Percentiles rank a stretch among this genome's conserved stretches.
Conservation (phyloP, 1,140 invertebrate genomes). For the Lepidurus arcticus region DNA sequence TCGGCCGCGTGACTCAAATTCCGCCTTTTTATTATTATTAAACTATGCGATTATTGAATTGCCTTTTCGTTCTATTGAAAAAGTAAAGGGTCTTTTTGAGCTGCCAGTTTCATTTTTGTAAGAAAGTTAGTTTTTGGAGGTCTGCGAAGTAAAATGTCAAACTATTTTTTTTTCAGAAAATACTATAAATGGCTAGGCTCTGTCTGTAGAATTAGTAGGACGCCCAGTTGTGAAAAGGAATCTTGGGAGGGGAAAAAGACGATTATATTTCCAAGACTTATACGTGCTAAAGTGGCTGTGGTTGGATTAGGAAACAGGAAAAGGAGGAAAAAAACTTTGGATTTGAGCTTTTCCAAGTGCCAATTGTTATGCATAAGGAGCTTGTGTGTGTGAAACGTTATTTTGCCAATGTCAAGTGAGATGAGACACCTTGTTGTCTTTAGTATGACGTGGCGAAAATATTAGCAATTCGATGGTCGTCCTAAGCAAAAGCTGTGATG, state of each 20-base stretch:
- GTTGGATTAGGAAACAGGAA: background rate
- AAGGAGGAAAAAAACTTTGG: background rate
- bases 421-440: background rate
- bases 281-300: conserved; percentile 21
- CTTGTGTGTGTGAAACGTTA: conserved; percentile 14
- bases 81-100: too few relatives aligned
- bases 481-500: background rate
- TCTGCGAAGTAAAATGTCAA: too few relatives aligned
- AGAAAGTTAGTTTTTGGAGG: too few relatives aligned
- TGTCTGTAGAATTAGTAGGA: too few relatives aligned
- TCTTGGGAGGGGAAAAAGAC: background rate
- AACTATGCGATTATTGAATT: too few relatives aligned
- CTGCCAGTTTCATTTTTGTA: too few relatives aligned
- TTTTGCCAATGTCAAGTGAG: conserved; percentile 10
- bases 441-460: conserved; percentile 1
- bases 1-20: background rate
- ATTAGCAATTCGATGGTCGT: conserved; percentile 8
- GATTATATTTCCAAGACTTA: background rate
- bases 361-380: background rate
- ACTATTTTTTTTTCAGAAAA: too few relatives aligned
- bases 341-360: background rate
- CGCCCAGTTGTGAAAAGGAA: background rate
- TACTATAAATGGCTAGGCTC: too few relatives aligned
- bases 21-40: too few relatives aligned
- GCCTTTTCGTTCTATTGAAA: too few relatives aligned